A percentile compares a stretch with the other conserved stretches of the same genome.
Conservation (phyloP, 2,888 invertebrate species). For the Lasioglossum vierecki region DNA sequence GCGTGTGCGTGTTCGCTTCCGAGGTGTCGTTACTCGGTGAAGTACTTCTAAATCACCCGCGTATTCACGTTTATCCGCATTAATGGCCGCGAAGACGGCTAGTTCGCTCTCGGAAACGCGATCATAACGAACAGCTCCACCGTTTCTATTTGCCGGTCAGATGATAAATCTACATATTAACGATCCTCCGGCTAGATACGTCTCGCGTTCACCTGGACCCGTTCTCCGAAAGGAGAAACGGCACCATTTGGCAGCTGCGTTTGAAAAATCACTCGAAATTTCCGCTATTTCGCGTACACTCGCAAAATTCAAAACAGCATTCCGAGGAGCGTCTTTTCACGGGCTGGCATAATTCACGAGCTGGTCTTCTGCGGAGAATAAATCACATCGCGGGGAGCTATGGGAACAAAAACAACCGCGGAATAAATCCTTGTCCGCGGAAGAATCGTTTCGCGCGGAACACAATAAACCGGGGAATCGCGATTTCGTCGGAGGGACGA, state of each 20-base stretch:
- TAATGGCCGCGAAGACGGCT: constrained; percentile 17
- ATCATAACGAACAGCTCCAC: constrained; percentile 8
- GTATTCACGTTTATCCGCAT: constrained; percentile 65
- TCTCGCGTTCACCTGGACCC: constrained; percentile 21
- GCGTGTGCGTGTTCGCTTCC: constrained; percentile 46
- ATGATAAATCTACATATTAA: constrained; percentile 61
- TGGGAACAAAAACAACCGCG: background rate
- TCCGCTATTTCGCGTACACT: background rate
- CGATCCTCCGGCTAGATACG: constrained; percentile 45
- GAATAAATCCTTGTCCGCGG: constrained; percentile 11
- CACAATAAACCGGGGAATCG: constrained; percentile 9
- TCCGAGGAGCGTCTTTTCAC: background rate
- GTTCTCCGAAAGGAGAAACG: background rate
- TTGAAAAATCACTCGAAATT: background rate
- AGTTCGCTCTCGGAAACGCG: constrained; percentile 32
- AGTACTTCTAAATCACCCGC: constrained; percentile 64
- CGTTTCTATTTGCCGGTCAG: background rate
- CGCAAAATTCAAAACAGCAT: constrained; percentile 11
- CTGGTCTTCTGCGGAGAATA: background rate
- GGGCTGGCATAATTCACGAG: background rate
- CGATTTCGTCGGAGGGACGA: background rate
- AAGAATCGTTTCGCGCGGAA: constrained; percentile 19
- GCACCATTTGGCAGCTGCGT: background rate
- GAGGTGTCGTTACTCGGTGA: constrained; percentile 54
- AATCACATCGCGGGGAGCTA: background rate